Evolutionary conservation across 2,888 invertebrate genomes (phyloP).

Genomic region (Raillietiella orientalis): DNA sequence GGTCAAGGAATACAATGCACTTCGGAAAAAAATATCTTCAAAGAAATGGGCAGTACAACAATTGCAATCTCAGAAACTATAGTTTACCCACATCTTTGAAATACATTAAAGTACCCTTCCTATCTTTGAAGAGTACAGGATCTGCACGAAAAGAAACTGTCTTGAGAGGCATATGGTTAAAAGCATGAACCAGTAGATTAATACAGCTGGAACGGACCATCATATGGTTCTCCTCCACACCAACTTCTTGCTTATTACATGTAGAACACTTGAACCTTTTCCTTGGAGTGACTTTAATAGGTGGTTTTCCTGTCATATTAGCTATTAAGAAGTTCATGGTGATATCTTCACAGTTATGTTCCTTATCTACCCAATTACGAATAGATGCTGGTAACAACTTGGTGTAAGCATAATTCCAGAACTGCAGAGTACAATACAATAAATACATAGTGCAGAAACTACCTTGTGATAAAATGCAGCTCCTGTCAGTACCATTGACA

Average conservation of each 20-base stretch:
- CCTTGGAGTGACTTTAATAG: constrained; percentile 44
- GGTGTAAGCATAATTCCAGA: constrained; percentile 80
- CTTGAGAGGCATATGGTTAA: constrained; percentile 55
- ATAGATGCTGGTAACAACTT: constrained; percentile 53
- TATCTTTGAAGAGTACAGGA: constrained; percentile 66
- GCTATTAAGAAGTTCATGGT: constrained; percentile 93
- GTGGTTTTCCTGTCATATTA: constrained; percentile 68
- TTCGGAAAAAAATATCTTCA: too few relatives aligned
- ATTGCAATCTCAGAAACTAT: too few relatives aligned
- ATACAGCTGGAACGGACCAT: constrained; percentile 67
- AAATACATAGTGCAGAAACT: constrained; percentile 6
- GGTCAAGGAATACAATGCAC: too few relatives aligned
- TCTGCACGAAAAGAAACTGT: constrained; percentile 78
- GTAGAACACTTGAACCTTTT: constrained; percentile 93
- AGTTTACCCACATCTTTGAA: too few relatives aligned
- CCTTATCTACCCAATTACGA: constrained; percentile 62
- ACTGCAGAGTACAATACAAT: constrained; percentile 14
- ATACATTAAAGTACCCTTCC: too few relatives aligned
- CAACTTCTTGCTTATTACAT: constrained; percentile 77
- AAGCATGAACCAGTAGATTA: constrained; percentile 37
- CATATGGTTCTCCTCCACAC: constrained; percentile 74
- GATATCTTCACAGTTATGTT: constrained; percentile 93
- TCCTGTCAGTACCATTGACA: constrained; percentile 18
- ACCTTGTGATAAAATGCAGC: constrained; percentile 21
- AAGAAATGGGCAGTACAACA: too few relatives aligned